Base-by-base conservation (phyloP, 2,888 invertebrate species). In the Hyposoter dolosus region DNA sequence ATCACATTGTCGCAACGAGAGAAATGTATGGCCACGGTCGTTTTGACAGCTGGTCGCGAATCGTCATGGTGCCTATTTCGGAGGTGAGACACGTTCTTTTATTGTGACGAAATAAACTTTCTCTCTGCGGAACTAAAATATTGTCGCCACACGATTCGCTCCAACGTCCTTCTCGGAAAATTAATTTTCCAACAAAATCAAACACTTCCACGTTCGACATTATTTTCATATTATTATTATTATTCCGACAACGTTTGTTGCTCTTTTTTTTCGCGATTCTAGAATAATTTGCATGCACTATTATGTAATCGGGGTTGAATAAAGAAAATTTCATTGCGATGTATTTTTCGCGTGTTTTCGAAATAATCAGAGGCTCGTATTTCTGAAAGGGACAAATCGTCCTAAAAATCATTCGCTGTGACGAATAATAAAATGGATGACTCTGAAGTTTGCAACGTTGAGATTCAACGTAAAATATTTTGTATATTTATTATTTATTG, bases 31-130 rank as follows among this genome's bases (percentile, higher is more conserved):
- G 40, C 47, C 35, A 35, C 4, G 35, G 60, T 45, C 66, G 71
- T 80, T 83, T 85, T 85, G 85, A 85, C 85, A 85, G 85, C 80
- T 85, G 85, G 83, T 66, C 71, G 56, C 60, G 66, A 85, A 66
- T 66, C 80, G 60, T 56, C 79, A 76, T 83, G 83, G 83, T 72
- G 71, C 50, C 63, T 32, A 47, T 80, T 76, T 68, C 75, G 50
- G 65, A 79, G 82, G 85, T 82, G 63, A 85, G 82, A 68, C 3
- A 40, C n/a, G 56, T 40, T 71, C 40, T n/a, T 10, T 17, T 17
- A 40, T 60, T 45, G 53, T 45, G 12, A 56, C 12, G 4, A 43
- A 47, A 83, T 47, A 40, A 66, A 17, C 19, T 23, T 19, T 56
- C 60, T 56, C 60, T 60, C 15, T 60, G 5, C 9, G 28, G 5